Evolutionary conservation across 2,113 vertebrate species (phyloP).

Genomic region (Redunca redunca): DNA sequence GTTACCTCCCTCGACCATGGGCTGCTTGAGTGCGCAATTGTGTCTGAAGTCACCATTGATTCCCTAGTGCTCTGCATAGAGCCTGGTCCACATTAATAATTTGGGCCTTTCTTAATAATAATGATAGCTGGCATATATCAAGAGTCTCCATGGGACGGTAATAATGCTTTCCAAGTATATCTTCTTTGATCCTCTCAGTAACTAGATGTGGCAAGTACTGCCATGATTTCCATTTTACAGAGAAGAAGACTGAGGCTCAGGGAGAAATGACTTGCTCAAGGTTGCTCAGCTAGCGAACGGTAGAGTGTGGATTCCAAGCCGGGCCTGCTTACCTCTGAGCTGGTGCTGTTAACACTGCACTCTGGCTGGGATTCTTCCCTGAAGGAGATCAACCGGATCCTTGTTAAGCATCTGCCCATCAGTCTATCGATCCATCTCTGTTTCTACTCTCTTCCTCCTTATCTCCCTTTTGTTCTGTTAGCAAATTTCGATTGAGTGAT

Average conservation of each 20-base stretch:
- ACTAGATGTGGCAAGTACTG: background rate
- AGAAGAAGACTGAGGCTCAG: background rate
- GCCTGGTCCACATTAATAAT: background rate
- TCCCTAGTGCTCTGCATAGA: background rate
- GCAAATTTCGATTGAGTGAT: background rate
- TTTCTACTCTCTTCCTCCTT: background rate
- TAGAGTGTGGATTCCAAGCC: background rate
- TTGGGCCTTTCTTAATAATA: background rate
- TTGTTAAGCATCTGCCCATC: background rate
- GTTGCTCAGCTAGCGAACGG: background rate
- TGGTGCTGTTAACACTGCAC: background rate
- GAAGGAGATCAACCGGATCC: background rate
- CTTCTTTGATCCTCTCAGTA: background rate
- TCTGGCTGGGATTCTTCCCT: background rate
- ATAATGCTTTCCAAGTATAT: background rate
- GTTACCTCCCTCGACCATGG: background rate
- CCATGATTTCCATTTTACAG: background rate
- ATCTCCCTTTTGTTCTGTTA: background rate
- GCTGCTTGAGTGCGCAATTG: background rate
- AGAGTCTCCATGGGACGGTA: background rate
- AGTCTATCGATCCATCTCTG: background rate
- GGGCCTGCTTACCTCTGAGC: background rate
- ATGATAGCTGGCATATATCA: rapidly evolving
- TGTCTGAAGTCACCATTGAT: background rate
- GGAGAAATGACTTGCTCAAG: background rate